Base-by-base conservation (phyloP, 1,140 invertebrate genomes). In the Bombus terrestris region DNA sequence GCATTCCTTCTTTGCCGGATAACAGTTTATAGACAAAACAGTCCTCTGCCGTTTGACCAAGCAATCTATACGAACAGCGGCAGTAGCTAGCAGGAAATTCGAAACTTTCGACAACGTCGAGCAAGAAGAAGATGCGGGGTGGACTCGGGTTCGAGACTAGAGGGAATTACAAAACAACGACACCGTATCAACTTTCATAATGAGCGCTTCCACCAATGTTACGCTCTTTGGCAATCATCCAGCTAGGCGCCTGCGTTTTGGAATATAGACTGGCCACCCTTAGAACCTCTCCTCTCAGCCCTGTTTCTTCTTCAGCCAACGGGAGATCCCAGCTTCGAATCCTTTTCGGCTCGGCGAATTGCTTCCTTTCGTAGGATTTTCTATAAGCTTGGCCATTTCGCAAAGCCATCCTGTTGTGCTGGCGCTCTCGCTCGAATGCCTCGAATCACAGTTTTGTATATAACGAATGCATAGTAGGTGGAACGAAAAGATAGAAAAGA, bases 141-240 rank as follows among this genome's bases (percentile, higher is more conserved):
- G 39, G 35, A 37, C 35, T 41, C 32, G 28, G 10, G n/a, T 10
- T 68, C 41, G 75, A 80, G 37, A n/a, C 78, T 57, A 66, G 35
- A 64, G 90, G 62, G 85, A 92, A 94, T 94, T 93, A 88, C 92
- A 94, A 94, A 94, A 94, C 92, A 94, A 92, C 91, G 90, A 91
- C 90, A 87, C 79, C 76, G 90, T 92, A 94, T 94, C 93, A 94
- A 93, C 92, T 93, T 94, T 94, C 90, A 92, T 94, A 94, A 94
- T 94, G 93, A 94, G 92, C 88, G 85, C 78, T 68, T 39, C 86
- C 88, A 84, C 91, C 92, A 88, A 91, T 92, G 93, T 92, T 93
- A 91, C 91, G 91, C 92, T 90, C 91, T 90, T 94, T 94, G 93
- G 94, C 92, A 80, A 86, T 88, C 77, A 90, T 94, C 93, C 93